Percentiles rank a stretch among this genome's conserved stretches.
phyloP scores from a whole-genome alignment of 2,113 vertebrate species.

The Abramis brama region DNA sequence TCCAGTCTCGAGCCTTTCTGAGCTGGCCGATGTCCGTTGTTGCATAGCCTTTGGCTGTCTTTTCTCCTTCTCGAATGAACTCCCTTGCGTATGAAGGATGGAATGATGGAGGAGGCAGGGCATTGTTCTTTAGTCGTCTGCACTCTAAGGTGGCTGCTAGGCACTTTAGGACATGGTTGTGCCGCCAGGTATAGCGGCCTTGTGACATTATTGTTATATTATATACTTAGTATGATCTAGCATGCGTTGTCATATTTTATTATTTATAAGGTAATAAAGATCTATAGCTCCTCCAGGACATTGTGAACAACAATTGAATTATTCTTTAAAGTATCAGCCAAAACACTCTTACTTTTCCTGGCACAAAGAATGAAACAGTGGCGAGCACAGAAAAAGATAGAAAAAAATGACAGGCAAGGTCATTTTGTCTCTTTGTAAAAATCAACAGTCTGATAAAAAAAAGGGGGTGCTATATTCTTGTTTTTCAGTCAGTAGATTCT shows the following conservation, averaged over 20 bases:
- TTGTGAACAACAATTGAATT: neutral
- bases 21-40: too few species aligned
- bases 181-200: too few species aligned
- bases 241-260: neutral
- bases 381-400: neutral
- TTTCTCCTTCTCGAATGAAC: too few species aligned
- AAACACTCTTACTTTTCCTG: neutral
- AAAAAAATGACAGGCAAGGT: neutral
- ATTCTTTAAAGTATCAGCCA: neutral
- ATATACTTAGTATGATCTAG: neutral
- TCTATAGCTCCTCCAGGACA: neutral
- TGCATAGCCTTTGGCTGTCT: too few species aligned
- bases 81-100: too few species aligned
- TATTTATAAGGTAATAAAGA: neutral
- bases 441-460: neutral
- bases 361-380: neutral
- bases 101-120: too few species aligned
- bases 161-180: too few species aligned
- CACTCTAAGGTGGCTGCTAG: too few species aligned
- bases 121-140: too few species aligned
- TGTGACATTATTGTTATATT: too few species aligned
- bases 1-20: too few species aligned
- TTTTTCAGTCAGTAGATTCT: neutral
- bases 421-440: neutral
- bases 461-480: neutral